Evolutionary conservation across 2,113 vertebrate species (phyloP).

Genomic region (Labrus mixtus): DNA sequence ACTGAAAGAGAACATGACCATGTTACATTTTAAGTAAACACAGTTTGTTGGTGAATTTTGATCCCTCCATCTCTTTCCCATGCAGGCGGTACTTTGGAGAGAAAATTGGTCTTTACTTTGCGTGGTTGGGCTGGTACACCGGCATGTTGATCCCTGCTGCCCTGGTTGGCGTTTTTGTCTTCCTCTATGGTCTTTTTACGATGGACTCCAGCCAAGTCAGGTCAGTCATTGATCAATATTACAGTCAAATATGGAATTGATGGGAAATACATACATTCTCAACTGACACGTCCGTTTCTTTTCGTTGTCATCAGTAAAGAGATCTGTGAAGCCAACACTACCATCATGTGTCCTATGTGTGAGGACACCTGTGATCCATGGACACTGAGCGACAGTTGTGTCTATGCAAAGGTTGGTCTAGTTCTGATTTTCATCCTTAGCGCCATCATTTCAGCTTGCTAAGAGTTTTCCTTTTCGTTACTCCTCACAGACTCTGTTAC

Average conservation of each 20-base stretch:
- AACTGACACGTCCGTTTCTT: not conserved
- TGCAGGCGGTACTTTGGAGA: constrained; percentile 98
- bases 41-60: not conserved
- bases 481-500: too few species aligned
- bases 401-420: constrained; percentile 92
- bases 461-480: too few species aligned
- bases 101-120: constrained; percentile 98
- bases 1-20: not conserved
- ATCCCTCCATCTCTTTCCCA: constrained; percentile 62
- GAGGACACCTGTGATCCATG: constrained; percentile 93
- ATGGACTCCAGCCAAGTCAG: constrained; percentile 99
- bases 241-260: not conserved
- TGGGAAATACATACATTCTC: not conserved
- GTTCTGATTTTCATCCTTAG: not conserved
- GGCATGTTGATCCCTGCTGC: constrained; percentile 98
- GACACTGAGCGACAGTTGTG: constrained; percentile 95
- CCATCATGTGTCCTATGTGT: constrained; percentile 97
- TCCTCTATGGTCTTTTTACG: constrained; percentile 97
- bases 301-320: constrained; percentile 86
- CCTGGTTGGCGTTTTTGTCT: constrained; percentile 95
- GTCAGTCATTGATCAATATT: constrained; percentile 74
- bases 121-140: constrained; percentile 98
- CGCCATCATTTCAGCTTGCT: too few species aligned
- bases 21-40: constrained; percentile 6
- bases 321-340: constrained; percentile 95